A percentile compares a stretch with the other conserved stretches of the same genome.
Evolutionary conservation across 2,113 vertebrate species (phyloP).

Genomic region (Genyomyrus donnyi): DNA sequence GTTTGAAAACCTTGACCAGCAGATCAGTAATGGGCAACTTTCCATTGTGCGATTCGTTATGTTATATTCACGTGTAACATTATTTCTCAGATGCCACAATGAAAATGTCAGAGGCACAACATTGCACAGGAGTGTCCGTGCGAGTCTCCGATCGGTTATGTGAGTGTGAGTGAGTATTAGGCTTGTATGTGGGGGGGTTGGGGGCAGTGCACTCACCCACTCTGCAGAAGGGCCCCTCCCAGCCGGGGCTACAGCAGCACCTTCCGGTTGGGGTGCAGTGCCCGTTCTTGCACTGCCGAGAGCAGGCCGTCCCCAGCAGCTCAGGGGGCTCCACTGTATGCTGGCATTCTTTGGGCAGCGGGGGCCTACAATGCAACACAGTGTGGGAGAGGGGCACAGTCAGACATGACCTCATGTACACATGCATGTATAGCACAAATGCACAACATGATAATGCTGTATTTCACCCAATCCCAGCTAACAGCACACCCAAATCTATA

Average conservation of each 20-base stretch:
- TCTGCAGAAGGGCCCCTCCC: slow-evolving; percentile 94
- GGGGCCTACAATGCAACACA: slow-evolving; percentile 62
- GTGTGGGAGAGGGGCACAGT: neutral
- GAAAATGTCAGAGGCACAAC: neutral
- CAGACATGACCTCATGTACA: neutral
- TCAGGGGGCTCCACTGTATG: slow-evolving; percentile 71
- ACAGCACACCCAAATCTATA: neutral
- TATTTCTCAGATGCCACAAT: neutral
- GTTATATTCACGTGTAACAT: no score
- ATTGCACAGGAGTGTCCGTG: neutral
- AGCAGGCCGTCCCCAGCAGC: slow-evolving; percentile 81
- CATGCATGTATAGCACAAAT: neutral
- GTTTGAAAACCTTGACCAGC: neutral
- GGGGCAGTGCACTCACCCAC: slow-evolving; percentile 61
- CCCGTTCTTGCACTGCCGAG: slow-evolving; percentile 86
- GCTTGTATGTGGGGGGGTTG: neutral
- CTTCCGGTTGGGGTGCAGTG: slow-evolving; percentile 86
- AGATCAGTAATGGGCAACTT: neutral
- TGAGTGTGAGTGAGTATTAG: neutral
- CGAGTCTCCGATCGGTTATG: neutral
- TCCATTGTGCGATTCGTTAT: neutral
- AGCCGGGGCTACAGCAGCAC: slow-evolving; percentile 89
- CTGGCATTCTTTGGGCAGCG: slow-evolving; percentile 86
- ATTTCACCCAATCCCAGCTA: neutral
- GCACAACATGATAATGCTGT: neutral